phyloP scores from a whole-genome alignment of 2,113 vertebrate genomes.

The Rostratula benghalensis region DNA sequence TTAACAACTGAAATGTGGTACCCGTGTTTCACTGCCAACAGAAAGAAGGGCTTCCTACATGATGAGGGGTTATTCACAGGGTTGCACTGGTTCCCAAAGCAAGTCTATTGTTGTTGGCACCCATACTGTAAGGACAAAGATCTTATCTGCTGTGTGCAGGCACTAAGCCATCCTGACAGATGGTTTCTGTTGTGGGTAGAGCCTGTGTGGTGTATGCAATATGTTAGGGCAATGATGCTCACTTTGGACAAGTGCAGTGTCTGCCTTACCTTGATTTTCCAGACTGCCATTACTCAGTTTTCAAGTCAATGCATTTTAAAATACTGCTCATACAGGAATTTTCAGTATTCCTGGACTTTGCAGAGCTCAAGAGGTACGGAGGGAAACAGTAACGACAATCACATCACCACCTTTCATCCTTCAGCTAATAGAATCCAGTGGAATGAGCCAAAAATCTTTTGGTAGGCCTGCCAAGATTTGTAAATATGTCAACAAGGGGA shows the following conservation, averaged over 20 bases:
- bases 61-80: constrained; percentile 55
- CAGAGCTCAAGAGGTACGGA: neutral
- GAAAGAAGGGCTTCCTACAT: constrained; percentile 30
- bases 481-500: constrained; percentile 23
- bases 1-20: constrained; percentile 57
- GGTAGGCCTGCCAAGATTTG: constrained; percentile 15
- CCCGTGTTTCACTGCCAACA: constrained; percentile 26
- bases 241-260: neutral
- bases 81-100: constrained; percentile 1
- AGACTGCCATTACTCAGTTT: neutral
- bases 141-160: neutral
- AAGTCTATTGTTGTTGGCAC: constrained; percentile 60
- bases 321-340: neutral
- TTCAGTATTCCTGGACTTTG: neutral
- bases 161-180: constrained; percentile 69
- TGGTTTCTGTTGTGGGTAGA: constrained; percentile 48
- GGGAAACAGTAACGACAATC: neutral
- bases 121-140: constrained; percentile 16
- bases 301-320: neutral
- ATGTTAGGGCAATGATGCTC: neutral
- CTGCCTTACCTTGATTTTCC: neutral
- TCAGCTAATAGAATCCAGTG: neutral
- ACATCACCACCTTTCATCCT: neutral
- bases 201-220: neutral
- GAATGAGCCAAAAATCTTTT: neutral